Evolutionary conservation across 2,797 vertebrate species (phyloP), one percentile per base, ranked within the genome.

Genomic region (Onychomys arenicola): DNA sequence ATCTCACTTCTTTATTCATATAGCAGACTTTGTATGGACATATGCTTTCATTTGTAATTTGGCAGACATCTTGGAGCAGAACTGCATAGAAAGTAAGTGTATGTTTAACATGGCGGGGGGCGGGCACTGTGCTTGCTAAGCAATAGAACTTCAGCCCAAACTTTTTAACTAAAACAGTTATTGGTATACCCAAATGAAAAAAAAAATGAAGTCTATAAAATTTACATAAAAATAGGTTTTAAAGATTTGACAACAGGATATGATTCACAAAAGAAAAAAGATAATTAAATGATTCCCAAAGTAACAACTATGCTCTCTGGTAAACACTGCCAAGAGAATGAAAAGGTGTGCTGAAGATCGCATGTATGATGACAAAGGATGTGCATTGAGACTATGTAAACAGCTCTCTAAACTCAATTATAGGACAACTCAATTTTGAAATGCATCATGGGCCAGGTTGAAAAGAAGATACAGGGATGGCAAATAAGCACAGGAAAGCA

Each of bases 201-300:
- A 89, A 94, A 95, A 94, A 95, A 12, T 75, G 19, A 93, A 89
- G n/a, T 52, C 43, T 40, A 40, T 63, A 91, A 89, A 91, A 52
- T 32, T 80, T 29, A 77, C 32, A 46, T 32, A 63, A 97, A 40
- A 86, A 85, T 59, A 89, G 29, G 76, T 77, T 46, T 95, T 57
- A 91, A 75, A 49, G 57, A 46, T 71, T 91, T 32, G 32, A 71
- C 0, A 49, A 40, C 23, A 91, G 93, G 86, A 92, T 43, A 89
- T 40, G 34, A 83, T 73, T 88, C 52, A 84, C 65, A 67, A 84
- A 81, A 77, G 89, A 90, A 86, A 82, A 34, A 10, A 29, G 21
- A 73, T 73, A 76, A 71, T 7, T 57, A 10, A 87, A 87, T 73
- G 86, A 89, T 27, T 29, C 89, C n/a, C 57, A 94, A 84, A 92